Percentiles rank a stretch among this genome's conserved stretches.
Evolutionary conservation across 2,113 vertebrate species (phyloP).

Genomic region (Ptyas mucosa): DNA sequence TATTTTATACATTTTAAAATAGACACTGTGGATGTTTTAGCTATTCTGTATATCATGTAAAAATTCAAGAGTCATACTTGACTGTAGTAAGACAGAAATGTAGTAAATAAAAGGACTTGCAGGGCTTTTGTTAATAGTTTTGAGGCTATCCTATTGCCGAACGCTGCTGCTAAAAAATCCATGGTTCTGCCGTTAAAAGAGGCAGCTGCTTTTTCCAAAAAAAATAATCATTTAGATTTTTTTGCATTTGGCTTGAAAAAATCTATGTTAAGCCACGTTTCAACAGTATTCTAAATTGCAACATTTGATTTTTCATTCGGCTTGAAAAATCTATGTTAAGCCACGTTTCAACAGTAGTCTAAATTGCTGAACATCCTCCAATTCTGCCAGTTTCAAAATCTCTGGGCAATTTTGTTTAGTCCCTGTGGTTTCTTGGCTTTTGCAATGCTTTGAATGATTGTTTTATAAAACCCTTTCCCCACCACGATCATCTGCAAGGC

Average conservation of each 20-base stretch:
- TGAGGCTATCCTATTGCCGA: background rate
- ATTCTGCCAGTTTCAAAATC: background rate
- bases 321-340: background rate
- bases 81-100: background rate
- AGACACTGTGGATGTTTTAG: background rate
- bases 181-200: background rate
- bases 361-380: background rate
- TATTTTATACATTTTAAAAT: background rate
- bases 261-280: background rate
- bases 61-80: background rate
- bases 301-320: background rate
- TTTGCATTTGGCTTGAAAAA: background rate
- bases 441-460: background rate
- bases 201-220: background rate
- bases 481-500: background rate
- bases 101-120: background rate
- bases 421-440: background rate
- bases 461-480: background rate
- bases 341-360: background rate
- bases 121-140: background rate
- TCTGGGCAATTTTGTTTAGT: background rate
- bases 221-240: background rate
- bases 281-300: too few species aligned
- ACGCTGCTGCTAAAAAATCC: background rate
- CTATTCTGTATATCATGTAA: background rate